These are phyloP conservation scores for Cyanoliseus patagonus DNA, from an alignment of 2,113 vertebrate species.

Conservation along the genomic window DNA sequence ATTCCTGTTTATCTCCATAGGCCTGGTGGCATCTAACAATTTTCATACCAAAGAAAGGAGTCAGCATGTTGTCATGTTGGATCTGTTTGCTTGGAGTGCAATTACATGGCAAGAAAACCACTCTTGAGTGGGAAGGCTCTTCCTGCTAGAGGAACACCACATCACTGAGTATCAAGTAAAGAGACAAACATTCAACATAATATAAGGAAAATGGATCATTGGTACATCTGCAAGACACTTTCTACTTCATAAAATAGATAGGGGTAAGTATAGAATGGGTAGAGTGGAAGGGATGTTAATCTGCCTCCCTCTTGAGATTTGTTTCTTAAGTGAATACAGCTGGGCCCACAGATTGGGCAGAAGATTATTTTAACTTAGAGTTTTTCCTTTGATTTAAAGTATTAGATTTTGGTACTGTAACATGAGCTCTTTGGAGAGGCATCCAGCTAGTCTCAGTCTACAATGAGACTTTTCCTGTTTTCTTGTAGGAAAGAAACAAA, in stretches of 20 bases:
- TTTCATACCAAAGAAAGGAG: slow-evolving; percentile 9
- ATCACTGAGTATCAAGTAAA: not conserved
- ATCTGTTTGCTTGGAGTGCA: not conserved
- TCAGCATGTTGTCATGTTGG: slow-evolving; percentile 30
- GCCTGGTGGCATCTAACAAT: slow-evolving; percentile 36
- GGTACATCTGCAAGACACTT: not conserved
- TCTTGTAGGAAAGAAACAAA: not conserved
- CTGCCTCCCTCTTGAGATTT: not conserved
- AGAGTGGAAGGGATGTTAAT: not conserved
- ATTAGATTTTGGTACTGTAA: not conserved
- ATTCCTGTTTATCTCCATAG: slow-evolving; percentile 6
- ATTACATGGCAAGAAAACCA: slow-evolving; percentile 5
- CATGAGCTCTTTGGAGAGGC: not conserved
- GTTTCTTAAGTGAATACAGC: not conserved
- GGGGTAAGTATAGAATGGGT: not conserved
- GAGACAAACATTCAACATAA: not conserved
- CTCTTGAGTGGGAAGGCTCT: not conserved
- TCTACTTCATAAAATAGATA: not conserved
- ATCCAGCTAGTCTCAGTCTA: not conserved
- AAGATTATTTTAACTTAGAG: not conserved
- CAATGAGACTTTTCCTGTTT: not conserved
- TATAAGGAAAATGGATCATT: not conserved
- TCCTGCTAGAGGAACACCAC: not conserved
- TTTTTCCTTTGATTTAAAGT: not conserved
- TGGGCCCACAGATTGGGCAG: not conserved